Evolutionary conservation across 1,140 invertebrate genomes (phyloP).

Genomic region (Heliconius hewitsoni): DNA sequence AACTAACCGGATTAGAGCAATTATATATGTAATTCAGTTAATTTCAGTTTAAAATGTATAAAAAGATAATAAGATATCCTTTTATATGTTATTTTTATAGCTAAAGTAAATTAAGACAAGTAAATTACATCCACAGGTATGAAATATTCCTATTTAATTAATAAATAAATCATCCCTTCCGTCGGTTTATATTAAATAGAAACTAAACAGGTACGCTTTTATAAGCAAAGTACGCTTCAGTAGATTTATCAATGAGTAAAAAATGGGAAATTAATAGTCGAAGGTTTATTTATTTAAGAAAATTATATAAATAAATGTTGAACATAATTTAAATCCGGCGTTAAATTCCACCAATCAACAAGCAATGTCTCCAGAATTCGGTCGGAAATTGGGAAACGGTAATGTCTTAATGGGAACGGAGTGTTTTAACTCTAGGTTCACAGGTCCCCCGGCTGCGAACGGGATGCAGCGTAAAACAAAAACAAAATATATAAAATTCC

Average conservation of each 20-base stretch:
- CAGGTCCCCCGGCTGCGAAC: too few relatives aligned
- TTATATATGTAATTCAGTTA: not conserved
- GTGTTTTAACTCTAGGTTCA: too few relatives aligned
- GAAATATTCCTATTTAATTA: not conserved
- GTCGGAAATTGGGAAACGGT: too few relatives aligned
- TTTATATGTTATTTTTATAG: not conserved
- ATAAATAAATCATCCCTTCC: not conserved
- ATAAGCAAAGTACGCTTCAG: too few relatives aligned
- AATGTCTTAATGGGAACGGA: too few relatives aligned
- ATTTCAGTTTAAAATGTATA: not conserved
- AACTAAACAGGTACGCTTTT: not conserved
- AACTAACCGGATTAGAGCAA: not conserved
- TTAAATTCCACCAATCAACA: too few relatives aligned
- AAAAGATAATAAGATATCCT: not conserved
- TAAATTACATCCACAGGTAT: too few relatives aligned
- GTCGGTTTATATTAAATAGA: not conserved
- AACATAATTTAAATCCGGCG: not conserved
- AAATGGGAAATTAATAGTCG: not conserved
- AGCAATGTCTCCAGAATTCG: too few relatives aligned
- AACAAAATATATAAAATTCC: constrained; percentile 18
- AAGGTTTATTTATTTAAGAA: too few relatives aligned
- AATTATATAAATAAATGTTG: not conserved
- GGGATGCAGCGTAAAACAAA: not conserved
- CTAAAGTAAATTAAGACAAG: not conserved
- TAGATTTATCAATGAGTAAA: too few relatives aligned